A percentile compares a stretch with the other conserved stretches of the same genome.
Conservation (phyloP, 2,797 vertebrate genomes). For the Alauda arvensis region DNA sequence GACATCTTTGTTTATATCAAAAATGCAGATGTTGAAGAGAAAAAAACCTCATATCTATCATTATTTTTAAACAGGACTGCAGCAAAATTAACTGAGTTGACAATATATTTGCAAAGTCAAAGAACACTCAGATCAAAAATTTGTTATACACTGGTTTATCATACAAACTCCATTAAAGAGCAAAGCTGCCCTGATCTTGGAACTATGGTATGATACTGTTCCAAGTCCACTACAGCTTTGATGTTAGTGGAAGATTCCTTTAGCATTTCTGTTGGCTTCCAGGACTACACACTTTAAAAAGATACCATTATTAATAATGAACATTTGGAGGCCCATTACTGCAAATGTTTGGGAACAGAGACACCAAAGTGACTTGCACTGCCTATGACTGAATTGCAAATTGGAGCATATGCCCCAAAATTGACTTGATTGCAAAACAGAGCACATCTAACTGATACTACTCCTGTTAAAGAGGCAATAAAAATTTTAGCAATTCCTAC, state of each 20-base stretch:
- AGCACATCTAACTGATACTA: neutral
- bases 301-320: neutral
- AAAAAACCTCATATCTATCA: rapidly evolving
- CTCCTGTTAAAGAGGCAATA: neutral
- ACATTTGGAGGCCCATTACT: neutral
- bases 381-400: neutral
- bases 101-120: neutral
- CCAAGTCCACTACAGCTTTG: neutral
- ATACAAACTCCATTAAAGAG: neutral
- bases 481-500: neutral
- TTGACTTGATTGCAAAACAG: neutral
- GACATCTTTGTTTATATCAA: neutral
- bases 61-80: neutral
- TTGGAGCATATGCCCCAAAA: neutral
- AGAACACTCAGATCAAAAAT: neutral
- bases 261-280: neutral
- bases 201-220: neutral
- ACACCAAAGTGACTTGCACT: neutral
- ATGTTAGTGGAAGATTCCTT: neutral
- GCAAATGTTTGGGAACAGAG: neutral
- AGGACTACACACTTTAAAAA: neutral
- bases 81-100: neutral
- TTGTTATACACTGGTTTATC: neutral
- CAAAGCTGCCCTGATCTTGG: neutral
- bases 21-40: neutral